Conservation (phyloP, 2,888 invertebrate species). For the Mythimna ferrago region DNA sequence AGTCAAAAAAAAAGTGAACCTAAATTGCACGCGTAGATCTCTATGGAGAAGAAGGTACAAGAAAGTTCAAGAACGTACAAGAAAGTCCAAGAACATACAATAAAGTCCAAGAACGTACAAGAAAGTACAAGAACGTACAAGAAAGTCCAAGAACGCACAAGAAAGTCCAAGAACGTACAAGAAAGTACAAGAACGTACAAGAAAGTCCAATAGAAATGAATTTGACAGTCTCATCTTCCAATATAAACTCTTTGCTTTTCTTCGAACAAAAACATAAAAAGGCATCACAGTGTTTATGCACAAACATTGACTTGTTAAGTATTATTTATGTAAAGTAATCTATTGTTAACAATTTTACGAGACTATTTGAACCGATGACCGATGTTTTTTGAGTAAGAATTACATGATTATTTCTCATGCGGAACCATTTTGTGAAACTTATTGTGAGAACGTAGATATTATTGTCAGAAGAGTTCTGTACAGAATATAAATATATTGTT, state of each 20-base stretch:
- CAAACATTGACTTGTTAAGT: slow-evolving; percentile 58
- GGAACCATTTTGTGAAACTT: slow-evolving; percentile 13
- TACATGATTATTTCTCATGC: slow-evolving; percentile 36
- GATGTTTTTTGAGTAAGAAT: slow-evolving; percentile 48
- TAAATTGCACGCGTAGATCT: no score
- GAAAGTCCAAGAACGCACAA: no score
- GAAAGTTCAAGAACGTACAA: no score
- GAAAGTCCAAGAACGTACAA: no score
- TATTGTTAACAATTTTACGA: slow-evolving; percentile 63
- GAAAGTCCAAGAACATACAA: no score
- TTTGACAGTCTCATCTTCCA: slow-evolving; percentile 10
- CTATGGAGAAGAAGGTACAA: no score
- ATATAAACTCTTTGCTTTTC: slow-evolving; percentile 51
- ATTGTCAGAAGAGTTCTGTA: slow-evolving; percentile 19
- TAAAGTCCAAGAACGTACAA: no score
- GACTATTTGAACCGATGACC: slow-evolving; percentile 34
- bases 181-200: no score
- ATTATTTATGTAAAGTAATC: slow-evolving; percentile 65
- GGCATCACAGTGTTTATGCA: slow-evolving; percentile 42
- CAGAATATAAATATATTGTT: slow-evolving; percentile 28
- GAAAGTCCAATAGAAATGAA: background rate
- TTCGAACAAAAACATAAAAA: slow-evolving; percentile 60
- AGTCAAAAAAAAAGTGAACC: no score
- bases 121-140: no score
- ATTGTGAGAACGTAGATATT: slow-evolving; percentile 35